Evolutionary conservation across 2,113 vertebrate species (phyloP), one percentile per base, ranked within the genome.

Genomic region (Cyphomyrus discorhynchus): DNA sequence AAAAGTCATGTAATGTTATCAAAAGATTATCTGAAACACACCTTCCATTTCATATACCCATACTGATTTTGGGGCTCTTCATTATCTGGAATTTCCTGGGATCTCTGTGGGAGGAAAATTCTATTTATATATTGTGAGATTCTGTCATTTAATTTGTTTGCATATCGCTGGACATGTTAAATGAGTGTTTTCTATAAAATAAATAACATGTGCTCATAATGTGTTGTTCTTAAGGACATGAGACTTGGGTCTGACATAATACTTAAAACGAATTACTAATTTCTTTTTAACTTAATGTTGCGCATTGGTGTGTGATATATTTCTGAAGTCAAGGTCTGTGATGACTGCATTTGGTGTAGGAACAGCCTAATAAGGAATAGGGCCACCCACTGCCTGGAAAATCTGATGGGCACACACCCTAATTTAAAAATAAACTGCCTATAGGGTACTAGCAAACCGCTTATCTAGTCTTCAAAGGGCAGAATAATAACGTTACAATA

Each of bases 51-150:
- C 46, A 24, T 27, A 49, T n/a, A 24, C 45, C 21, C 46, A 46
- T 24, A 17, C 35, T 7, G 74, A 80, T 42, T 39, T 52, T 52
- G 11, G 31, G 45, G 21, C 3, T 45, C 31, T 46, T 52, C 24
- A 58, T 56, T 45, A 56, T 82, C n/a, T 66, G 24, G 24, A 21
- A 10, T 45, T 70, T 70, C 53, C 45, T 85, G 56, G 89, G 89
- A 86, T 42, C 49, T 90, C 83, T 90, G 83, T 92, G 92, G 86
- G 92, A 91, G 86, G 91, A 74, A 35, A 5, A 84, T 91, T 92
- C 92, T 94, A 94, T 96, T 94, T 96, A 95, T 95, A 93, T 93
- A 88, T 92, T 92, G 19, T 93, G 47, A 91, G 87, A 66, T 88
- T 90, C 39, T 91, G 66, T 80, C 88, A 88, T 92, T 89, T 87